phyloP scores from a whole-genome alignment of 2,888 invertebrate species.

The Stenolophus ochropezus region DNA sequence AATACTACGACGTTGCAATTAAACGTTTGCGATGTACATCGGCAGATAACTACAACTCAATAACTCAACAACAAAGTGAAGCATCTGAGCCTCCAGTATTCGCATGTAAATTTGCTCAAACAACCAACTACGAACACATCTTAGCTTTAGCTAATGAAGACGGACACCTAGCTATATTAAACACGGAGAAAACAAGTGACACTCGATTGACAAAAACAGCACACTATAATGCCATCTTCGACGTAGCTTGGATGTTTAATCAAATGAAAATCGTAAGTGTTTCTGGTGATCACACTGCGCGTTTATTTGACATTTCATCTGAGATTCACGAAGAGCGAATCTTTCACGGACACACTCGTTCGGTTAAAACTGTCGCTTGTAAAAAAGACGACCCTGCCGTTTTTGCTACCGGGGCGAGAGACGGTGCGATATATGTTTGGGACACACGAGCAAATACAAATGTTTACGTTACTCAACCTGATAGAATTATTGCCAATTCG shows the following conservation, averaged over 20 bases:
- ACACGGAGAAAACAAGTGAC: slow-evolving; percentile 63
- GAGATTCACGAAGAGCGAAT: slow-evolving; percentile 73
- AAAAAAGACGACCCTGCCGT: slow-evolving; percentile 81
- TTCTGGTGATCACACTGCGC: slow-evolving; percentile 89
- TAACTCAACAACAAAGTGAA: slow-evolving; percentile 74
- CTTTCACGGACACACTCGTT: slow-evolving; percentile 87
- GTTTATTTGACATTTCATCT: slow-evolving; percentile 83
- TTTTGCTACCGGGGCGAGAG: slow-evolving; percentile 91
- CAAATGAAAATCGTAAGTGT: slow-evolving; percentile 88
- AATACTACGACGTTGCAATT: slow-evolving; percentile 76
- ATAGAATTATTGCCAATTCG: slow-evolving; percentile 82
- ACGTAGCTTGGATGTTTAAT: slow-evolving; percentile 89
- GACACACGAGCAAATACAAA: slow-evolving; percentile 79
- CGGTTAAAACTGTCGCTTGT: slow-evolving; percentile 88
- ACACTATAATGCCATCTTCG: slow-evolving; percentile 93
- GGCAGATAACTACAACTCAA: slow-evolving; percentile 80
- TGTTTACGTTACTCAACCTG: slow-evolving; percentile 76
- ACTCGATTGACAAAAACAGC: slow-evolving; percentile 75
- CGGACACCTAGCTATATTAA: slow-evolving; percentile 82
- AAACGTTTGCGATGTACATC: slow-evolving; percentile 78
- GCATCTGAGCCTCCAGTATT: slow-evolving; percentile 85
- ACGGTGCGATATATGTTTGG: slow-evolving; percentile 92
- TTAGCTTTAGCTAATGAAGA: slow-evolving; percentile 91
- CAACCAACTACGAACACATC: slow-evolving; percentile 80
- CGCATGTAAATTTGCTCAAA: slow-evolving; percentile 85